Conservation (phyloP, 2,797 vertebrate genomes). For the Saxicola maurus region DNA sequence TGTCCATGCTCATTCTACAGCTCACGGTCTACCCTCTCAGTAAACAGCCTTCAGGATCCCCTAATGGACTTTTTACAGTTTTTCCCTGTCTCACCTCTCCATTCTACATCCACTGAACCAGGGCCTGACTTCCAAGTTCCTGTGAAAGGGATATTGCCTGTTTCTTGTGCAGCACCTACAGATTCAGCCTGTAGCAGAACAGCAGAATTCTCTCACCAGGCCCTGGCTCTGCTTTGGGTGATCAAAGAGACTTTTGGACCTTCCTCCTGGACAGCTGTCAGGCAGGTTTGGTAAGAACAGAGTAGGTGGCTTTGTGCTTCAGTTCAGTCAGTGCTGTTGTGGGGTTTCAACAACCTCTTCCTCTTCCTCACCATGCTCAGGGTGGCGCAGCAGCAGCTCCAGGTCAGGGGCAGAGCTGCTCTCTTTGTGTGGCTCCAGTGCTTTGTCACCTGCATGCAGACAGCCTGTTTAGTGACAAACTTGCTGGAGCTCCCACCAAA, state of each 20-base stretch:
- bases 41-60: neutral
- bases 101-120: neutral
- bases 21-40: neutral
- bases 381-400: slow-evolving; percentile 76
- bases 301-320: neutral
- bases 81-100: neutral
- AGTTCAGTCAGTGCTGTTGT: slow-evolving; percentile 11
- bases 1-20: neutral
- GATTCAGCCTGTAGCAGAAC: neutral
- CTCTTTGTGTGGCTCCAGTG: slow-evolving; percentile 64
- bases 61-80: neutral
- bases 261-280: neutral
- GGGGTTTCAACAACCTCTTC: slow-evolving; percentile 39
- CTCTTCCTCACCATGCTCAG: slow-evolving; percentile 46
- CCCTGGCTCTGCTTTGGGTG: neutral
- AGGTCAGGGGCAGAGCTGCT: slow-evolving; percentile 72
- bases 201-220: neutral
- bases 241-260: neutral
- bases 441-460: slow-evolving; percentile 52
- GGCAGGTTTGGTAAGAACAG: neutral
- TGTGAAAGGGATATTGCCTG: neutral
- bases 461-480: neutral
- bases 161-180: neutral
- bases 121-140: neutral
- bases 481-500: neutral